phyloP scores from a whole-genome alignment of 2,113 vertebrate species.

The Anser brachyrhynchus region DNA sequence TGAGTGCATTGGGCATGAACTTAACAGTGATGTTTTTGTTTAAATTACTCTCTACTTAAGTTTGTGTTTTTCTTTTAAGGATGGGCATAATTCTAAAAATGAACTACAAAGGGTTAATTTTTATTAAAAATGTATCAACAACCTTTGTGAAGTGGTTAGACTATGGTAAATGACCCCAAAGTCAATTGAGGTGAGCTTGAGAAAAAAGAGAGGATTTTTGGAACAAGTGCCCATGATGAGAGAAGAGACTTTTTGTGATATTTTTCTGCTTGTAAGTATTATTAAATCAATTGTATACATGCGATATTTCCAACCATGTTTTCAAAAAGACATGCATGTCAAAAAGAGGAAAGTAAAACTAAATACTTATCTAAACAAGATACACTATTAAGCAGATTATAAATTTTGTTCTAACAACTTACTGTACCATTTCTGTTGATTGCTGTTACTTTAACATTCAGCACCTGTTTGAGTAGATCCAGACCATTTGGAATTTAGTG shows the following conservation, averaged over 20 bases:
- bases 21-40: conserved; percentile 87
- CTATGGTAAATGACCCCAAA: conserved; percentile 95
- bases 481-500: conserved; percentile 55
- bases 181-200: conserved; percentile 95
- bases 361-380: conserved; percentile 74
- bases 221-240: conserved; percentile 94
- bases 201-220: conserved; percentile 96
- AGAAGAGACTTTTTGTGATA: conserved; percentile 93
- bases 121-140: conserved; percentile 92
- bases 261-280: conserved; percentile 98
- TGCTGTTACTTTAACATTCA: conserved; percentile 74
- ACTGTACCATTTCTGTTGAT: conserved; percentile 73
- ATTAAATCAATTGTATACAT: conserved; percentile 86
- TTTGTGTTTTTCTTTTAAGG: conserved; percentile 94
- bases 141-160: conserved; percentile 95
- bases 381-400: conserved; percentile 73
- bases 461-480: conserved; percentile 63
- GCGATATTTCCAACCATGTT: conserved; percentile 84
- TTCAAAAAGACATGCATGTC: conserved; percentile 85
- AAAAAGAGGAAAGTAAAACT: conserved; percentile 75
- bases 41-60: conserved; percentile 94
- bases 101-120: conserved; percentile 96
- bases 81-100: conserved; percentile 94
- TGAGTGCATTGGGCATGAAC: conserved; percentile 85
- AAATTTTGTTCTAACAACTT: conserved; percentile 74